Conservation (phyloP, 2,797 vertebrate species). For the Craterocephalus amniculus region DNA sequence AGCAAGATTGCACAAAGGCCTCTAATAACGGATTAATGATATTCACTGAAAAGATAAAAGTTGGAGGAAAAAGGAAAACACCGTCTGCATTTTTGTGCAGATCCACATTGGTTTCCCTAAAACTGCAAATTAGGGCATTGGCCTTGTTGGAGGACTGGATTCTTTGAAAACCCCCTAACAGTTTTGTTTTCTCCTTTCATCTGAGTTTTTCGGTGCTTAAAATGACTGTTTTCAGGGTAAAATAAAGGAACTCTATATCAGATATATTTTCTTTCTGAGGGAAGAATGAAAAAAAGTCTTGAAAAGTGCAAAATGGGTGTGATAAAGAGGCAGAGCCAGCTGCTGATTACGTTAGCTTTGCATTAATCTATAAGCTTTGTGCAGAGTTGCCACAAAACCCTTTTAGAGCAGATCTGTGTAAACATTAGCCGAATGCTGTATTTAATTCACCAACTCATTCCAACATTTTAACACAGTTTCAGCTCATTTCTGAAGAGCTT, state of each 20-base stretch:
- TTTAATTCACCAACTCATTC: conserved; percentile 6
- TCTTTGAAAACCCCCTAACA: neutral
- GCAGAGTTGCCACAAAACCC: conserved; percentile 16
- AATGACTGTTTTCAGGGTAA: neutral
- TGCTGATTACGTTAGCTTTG: neutral
- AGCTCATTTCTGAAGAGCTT: conserved; percentile 5
- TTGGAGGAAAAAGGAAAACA: neutral
- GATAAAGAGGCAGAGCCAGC: conserved; percentile 7
- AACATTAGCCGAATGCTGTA: conserved; percentile 6
- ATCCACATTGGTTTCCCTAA: neutral
- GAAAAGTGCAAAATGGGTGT: neutral
- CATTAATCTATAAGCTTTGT: conserved; percentile 10
- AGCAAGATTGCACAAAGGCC: neutral
- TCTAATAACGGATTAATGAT: neutral
- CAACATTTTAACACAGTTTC: neutral
- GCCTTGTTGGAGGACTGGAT: neutral
- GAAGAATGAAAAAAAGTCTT: conserved; percentile 6
- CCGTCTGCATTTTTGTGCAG: neutral
- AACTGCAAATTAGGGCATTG: neutral
- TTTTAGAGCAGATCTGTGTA: conserved; percentile 4
- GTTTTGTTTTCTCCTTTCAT: neutral
- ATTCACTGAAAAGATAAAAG: neutral
- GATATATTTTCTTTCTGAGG: neutral
- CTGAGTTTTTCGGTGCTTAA: conserved; percentile 1
- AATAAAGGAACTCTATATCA: neutral